Conservation (phyloP, 2,113 vertebrate genomes). For the Urocolius indicus region DNA sequence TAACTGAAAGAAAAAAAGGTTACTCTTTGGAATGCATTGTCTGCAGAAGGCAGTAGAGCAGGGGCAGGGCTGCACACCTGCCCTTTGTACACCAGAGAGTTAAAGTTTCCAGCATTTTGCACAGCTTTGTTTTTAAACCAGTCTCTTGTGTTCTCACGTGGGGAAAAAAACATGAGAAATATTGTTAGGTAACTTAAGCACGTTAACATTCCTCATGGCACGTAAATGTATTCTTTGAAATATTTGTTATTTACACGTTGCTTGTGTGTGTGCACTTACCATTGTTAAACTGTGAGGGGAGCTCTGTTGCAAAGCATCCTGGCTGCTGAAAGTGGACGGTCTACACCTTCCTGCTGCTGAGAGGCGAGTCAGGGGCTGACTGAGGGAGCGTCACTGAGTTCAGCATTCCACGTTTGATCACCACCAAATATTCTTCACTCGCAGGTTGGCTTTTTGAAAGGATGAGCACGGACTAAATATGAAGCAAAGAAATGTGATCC, state of each 20-base stretch:
- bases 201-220: background rate
- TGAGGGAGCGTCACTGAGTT: background rate
- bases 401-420: background rate
- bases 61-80: background rate
- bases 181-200: background rate
- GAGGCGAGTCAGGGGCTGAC: background rate
- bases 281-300: background rate
- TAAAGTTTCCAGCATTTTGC: background rate
- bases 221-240: background rate
- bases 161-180: background rate
- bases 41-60: background rate
- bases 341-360: background rate
- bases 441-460: background rate
- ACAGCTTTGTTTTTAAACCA: background rate
- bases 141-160: background rate
- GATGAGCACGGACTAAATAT: background rate
- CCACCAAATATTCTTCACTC: background rate
- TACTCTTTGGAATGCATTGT: background rate
- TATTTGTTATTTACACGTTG: background rate
- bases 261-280: background rate
- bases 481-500: background rate
- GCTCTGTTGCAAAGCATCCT: rapidly evolving
- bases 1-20: background rate
- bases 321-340: background rate
- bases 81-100: background rate